Percentiles rank a stretch among this genome's conserved stretches.
Conservation (phyloP, 2,797 vertebrate genomes). For the Vipera ursinii region DNA sequence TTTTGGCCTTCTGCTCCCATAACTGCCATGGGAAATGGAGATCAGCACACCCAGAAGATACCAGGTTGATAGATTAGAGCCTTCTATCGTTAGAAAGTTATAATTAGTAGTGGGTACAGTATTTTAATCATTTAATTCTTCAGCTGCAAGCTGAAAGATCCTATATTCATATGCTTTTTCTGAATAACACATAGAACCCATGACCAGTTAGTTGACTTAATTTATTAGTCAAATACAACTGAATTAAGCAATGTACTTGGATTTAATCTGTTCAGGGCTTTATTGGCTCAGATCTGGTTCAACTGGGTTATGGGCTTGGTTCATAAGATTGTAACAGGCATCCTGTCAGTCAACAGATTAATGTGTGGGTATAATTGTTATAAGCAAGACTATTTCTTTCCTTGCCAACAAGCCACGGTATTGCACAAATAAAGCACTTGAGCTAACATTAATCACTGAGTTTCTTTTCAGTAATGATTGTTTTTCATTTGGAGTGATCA, state of each 20-base stretch:
- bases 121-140: neutral
- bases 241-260: neutral
- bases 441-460: constrained; percentile 3
- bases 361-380: neutral
- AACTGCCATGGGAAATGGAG: neutral
- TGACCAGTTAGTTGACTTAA: neutral
- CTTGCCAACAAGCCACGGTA: neutral
- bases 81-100: neutral
- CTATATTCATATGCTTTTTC: neutral
- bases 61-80: neutral
- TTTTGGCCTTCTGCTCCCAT: neutral
- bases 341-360: neutral
- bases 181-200: neutral
- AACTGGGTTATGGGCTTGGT: neutral
- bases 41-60: neutral
- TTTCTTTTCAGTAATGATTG: constrained; percentile 3
- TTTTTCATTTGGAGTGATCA: constrained; percentile 10
- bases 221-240: neutral
- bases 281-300: neutral
- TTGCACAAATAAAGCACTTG: constrained; percentile 5
- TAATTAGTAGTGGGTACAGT: neutral
- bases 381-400: constrained; percentile 7
- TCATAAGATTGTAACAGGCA: neutral
- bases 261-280: neutral
- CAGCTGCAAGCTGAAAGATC: neutral